These are phyloP conservation scores for Sebastes hubbsi DNA, from an alignment of 2,797 vertebrate genomes.

Conservation along the genomic window DNA sequence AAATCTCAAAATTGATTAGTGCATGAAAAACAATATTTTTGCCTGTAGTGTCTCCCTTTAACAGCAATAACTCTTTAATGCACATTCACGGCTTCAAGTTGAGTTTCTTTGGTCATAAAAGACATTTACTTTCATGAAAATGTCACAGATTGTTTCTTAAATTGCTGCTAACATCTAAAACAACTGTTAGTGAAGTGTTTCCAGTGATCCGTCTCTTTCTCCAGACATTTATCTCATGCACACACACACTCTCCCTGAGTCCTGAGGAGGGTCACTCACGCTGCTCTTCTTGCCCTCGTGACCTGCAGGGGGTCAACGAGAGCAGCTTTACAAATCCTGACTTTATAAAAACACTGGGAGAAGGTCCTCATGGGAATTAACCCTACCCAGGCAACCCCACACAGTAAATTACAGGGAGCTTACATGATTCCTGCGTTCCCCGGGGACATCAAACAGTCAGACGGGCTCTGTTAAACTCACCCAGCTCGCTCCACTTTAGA, in stretches of 20 bases:
- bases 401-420: slow-evolving; percentile 74
- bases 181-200: background rate
- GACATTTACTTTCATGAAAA: rapidly evolving
- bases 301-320: slow-evolving; percentile 73
- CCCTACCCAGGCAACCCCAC: slow-evolving; percentile 67
- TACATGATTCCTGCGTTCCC: slow-evolving; percentile 63
- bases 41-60: no score
- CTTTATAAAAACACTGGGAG: slow-evolving; percentile 67
- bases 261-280: slow-evolving; percentile 28
- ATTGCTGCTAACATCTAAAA: background rate
- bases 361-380: slow-evolving; percentile 75
- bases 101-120: background rate
- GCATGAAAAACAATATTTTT: no score
- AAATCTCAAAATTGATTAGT: no score
- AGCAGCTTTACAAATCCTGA: slow-evolving; percentile 73
- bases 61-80: background rate
- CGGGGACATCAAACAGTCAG: slow-evolving; percentile 68
- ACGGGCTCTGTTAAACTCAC: slow-evolving; percentile 44
- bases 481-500: slow-evolving; percentile 52
- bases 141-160: background rate
- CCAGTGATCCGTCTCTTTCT: background rate
- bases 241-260: slow-evolving; percentile 13
- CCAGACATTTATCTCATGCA: background rate
- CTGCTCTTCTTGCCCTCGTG: slow-evolving; percentile 52
- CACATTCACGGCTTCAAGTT: background rate